A percentile compares a stretch with the other conserved stretches of the same genome.
Evolutionary conservation across 2,797 vertebrate species (phyloP).

Genomic region (Propithecus deckenii): DNA sequence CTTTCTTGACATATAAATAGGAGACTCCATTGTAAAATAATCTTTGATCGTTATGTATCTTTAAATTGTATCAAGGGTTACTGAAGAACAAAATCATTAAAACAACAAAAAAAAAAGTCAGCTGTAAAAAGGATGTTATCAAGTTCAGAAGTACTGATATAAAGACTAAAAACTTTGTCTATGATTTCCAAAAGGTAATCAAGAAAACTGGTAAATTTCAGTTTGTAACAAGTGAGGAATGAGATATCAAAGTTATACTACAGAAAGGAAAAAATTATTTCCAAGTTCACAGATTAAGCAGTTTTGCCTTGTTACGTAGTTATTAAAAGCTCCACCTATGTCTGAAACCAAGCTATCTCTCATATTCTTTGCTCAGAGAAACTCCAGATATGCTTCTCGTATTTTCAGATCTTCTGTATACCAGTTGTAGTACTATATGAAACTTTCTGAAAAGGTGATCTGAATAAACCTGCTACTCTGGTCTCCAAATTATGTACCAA

Average conservation of each 20-base stretch:
- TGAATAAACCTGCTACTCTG: neutral
- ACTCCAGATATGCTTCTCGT: neutral
- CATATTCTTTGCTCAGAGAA: neutral
- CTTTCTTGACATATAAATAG: neutral
- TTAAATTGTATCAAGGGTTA: too few species aligned
- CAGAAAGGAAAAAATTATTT: neutral
- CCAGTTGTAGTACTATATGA: neutral
- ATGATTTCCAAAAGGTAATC: neutral
- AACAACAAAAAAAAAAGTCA: too few species aligned
- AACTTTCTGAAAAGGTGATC: neutral
- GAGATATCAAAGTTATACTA: neutral
- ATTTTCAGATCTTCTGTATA: neutral
- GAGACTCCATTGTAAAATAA: neutral
- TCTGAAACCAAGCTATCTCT: neutral
- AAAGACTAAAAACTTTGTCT: neutral
- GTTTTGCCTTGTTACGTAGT: neutral
- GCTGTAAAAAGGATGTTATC: too few species aligned
- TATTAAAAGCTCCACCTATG: neutral
- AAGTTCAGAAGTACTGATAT: too few species aligned
- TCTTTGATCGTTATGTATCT: too few species aligned
- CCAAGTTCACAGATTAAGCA: neutral
- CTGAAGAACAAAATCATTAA: too few species aligned
- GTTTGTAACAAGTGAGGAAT: neutral
- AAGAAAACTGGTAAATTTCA: neutral
- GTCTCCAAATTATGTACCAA: neutral